phyloP scores from a whole-genome alignment of 1,140 invertebrate genomes.

The Drosophila kanapiae region DNA sequence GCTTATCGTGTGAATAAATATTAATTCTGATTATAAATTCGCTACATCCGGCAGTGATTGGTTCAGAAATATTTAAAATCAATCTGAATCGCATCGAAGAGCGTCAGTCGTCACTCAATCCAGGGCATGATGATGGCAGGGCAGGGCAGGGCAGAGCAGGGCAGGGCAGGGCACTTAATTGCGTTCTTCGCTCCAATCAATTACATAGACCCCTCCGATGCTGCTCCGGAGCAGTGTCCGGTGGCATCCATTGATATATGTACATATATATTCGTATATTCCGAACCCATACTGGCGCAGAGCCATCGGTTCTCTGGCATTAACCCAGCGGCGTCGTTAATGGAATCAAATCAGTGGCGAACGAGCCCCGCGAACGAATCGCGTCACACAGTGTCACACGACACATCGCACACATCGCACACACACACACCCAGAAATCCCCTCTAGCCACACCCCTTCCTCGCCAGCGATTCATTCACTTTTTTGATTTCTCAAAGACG shows the following conservation, averaged over 20 bases:
- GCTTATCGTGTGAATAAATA: constrained; percentile 50
- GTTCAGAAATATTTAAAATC: constrained; percentile 35
- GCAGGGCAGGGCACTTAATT: constrained; percentile 40
- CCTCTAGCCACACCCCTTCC: background rate
- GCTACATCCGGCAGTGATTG: constrained; percentile 47
- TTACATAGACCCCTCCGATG: constrained; percentile 36
- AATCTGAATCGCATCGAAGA: constrained; percentile 19
- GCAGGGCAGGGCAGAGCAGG: constrained; percentile 13
- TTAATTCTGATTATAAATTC: constrained; percentile 47
- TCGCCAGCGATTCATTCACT: constrained; percentile 39
- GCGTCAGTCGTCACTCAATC: constrained; percentile 13
- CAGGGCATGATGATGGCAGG: constrained; percentile 2
- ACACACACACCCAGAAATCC: background rate
- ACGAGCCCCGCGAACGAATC: constrained; percentile 55
- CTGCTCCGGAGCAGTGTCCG: background rate
- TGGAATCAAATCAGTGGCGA: constrained; percentile 70
- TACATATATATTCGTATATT: background rate
- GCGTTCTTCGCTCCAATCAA: constrained; percentile 66
- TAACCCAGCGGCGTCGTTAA: constrained; percentile 48
- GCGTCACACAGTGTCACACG: constrained; percentile 64
- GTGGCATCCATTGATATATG: constrained; percentile 16
- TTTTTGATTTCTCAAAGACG: constrained; percentile 40
- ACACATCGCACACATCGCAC: constrained; percentile 42
- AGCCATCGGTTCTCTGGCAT: constrained; percentile 28
- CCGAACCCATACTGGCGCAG: constrained; percentile 5